These are phyloP conservation scores for Ceuthmochares aereus DNA, from an alignment of 2,113 vertebrate genomes.

Conservation along the genomic window DNA sequence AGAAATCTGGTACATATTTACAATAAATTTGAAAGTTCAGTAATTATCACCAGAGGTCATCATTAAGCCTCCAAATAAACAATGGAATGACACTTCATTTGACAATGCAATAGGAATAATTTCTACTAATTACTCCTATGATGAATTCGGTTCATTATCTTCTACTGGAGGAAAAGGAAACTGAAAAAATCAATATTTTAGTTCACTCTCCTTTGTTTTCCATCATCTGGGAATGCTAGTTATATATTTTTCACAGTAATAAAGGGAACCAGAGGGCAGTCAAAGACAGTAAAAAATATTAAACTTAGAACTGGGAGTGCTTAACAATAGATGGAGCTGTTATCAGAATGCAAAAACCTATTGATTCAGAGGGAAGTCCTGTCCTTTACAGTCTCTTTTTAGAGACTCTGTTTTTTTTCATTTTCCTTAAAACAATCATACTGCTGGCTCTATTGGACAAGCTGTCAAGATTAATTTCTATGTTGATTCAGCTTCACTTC, in stretches of 20 bases:
- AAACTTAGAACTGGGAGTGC: not conserved
- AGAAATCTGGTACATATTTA: conserved; percentile 15
- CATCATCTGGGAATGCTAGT: not conserved
- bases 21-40: conserved; percentile 7
- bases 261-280: not conserved
- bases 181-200: conserved; percentile 24
- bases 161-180: conserved; percentile 25
- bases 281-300: not conserved
- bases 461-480: not conserved
- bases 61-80: conserved; percentile 27
- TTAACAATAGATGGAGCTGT: not conserved
- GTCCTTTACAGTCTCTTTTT: not conserved
- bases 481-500: not conserved
- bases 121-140: conserved; percentile 36
- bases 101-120: conserved; percentile 9
- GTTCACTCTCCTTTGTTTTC: not conserved
- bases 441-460: not conserved
- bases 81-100: conserved; percentile 6
- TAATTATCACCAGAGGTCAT: conserved; percentile 26
- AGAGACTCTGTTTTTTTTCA: not conserved
- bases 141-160: conserved; percentile 12
- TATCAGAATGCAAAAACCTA: not conserved
- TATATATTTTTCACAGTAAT: not conserved
- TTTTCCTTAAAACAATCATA: not conserved
- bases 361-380: not conserved